A percentile compares a stretch with the other conserved stretches of the same genome.
Conservation (phyloP, 1,140 invertebrate genomes). For the Drosophila paulistorum region DNA sequence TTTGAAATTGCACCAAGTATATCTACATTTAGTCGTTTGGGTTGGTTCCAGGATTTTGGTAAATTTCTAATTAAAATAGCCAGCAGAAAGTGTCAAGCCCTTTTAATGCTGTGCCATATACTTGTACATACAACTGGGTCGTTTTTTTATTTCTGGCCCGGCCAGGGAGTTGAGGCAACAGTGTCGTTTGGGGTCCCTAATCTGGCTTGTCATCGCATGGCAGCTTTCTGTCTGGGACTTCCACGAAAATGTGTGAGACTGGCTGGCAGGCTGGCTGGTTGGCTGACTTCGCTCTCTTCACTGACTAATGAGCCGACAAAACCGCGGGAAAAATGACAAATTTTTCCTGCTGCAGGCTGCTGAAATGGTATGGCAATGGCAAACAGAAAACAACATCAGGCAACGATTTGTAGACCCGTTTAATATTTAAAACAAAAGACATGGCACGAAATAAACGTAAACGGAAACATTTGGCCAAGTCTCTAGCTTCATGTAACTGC, state of each 20-base stretch:
- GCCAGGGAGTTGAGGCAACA: conserved; percentile 25
- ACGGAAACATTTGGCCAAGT: conserved; percentile 65
- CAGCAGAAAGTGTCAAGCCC: conserved; percentile 75
- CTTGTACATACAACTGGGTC: conserved; percentile 63
- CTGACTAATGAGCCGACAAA: conserved; percentile 75
- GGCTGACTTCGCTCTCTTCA: background rate
- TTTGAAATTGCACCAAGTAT: background rate
- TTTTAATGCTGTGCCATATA: conserved; percentile 25
- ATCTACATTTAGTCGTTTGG: background rate
- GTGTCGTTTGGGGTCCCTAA: conserved; percentile 66
- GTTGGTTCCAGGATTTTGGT: conserved; percentile 6
- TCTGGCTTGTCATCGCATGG: conserved; percentile 75
- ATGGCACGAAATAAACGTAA: conserved; percentile 67
- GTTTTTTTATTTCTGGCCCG: conserved; percentile 10
- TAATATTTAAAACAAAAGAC: conserved; percentile 82
- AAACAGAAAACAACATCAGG: conserved; percentile 18
- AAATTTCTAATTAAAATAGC: conserved; percentile 74
- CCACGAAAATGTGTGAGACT: conserved; percentile 77
- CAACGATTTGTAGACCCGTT: conserved; percentile 75
- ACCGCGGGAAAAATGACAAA: conserved; percentile 80
- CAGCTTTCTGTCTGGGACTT: conserved; percentile 74
- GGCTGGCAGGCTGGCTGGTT: conserved; percentile 26
- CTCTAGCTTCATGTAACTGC: conserved; percentile 71
- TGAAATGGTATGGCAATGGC: background rate
- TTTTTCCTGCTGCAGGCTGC: conserved; percentile 46